Conservation (phyloP, 2,888 invertebrate genomes). For the Caradrina clavipalpis region DNA sequence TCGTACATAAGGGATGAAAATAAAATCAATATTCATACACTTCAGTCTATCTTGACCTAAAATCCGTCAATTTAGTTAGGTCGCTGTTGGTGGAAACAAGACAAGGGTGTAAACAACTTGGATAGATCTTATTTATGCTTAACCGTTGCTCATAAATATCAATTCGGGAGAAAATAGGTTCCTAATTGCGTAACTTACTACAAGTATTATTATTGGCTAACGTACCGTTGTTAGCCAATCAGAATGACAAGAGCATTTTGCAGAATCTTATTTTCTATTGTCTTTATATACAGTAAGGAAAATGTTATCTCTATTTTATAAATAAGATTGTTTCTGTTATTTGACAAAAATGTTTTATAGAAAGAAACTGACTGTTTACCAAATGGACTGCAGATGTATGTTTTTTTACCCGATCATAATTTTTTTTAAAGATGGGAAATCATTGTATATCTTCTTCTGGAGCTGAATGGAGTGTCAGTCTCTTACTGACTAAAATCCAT, state of each 20-base stretch:
- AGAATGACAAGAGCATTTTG: neutral
- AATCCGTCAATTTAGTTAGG: constrained; percentile 16
- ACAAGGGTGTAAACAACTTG: constrained; percentile 46
- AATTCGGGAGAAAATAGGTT: neutral
- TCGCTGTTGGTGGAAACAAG: constrained; percentile 38
- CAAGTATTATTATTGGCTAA: neutral
- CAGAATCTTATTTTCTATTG: neutral
- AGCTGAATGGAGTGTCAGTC: too few species aligned
- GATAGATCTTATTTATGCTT: constrained; percentile 22
- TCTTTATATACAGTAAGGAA: too few species aligned
- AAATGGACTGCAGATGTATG: too few species aligned
- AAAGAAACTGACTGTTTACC: too few species aligned
- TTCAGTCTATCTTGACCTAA: neutral
- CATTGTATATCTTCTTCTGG: too few species aligned
- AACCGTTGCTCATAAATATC: constrained; percentile 28
- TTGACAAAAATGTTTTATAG: too few species aligned
- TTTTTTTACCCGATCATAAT: too few species aligned
- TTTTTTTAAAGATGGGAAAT: too few species aligned
- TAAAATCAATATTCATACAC: constrained; percentile 29
- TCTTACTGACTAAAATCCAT: too few species aligned
- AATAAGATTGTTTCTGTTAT: too few species aligned
- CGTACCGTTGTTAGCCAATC: neutral
- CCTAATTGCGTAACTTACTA: too few species aligned
- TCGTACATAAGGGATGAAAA: neutral
- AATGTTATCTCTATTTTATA: too few species aligned